Evolutionary conservation across 2,797 vertebrate species (phyloP).

Genomic region (Psittacula derbiana): DNA sequence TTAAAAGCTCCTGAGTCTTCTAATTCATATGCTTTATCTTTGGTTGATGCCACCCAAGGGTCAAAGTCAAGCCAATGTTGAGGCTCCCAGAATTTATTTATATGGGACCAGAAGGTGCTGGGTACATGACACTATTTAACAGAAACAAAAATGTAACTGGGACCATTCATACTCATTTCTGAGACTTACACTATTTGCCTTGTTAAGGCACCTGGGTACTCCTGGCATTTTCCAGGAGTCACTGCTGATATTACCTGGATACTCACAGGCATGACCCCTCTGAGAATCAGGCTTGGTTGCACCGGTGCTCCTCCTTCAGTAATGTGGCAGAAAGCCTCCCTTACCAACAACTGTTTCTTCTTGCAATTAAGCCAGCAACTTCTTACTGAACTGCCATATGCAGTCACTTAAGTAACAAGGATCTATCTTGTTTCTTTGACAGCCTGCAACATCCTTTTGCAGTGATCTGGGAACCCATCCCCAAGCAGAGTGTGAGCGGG

Average conservation of each 20-base stretch:
- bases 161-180: neutral
- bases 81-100: neutral
- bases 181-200: neutral
- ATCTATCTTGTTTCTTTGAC: neutral
- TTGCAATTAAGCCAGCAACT: neutral
- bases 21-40: neutral
- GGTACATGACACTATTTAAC: neutral
- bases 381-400: neutral
- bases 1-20: neutral
- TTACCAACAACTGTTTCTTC: neutral
- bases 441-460: rapidly evolving
- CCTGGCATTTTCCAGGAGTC: neutral
- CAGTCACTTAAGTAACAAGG: neutral
- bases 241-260: neutral
- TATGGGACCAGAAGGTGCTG: neutral
- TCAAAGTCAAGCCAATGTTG: neutral
- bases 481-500: neutral
- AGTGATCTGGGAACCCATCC: neutral
- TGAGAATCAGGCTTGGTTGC: neutral
- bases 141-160: neutral
- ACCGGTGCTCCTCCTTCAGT: neutral
- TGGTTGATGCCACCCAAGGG: neutral
- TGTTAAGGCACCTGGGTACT: neutral
- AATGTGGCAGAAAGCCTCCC: neutral
- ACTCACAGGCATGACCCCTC: neutral